Percentiles rank a stretch among this genome's conserved stretches.
Evolutionary conservation across 2,113 vertebrate species (phyloP).

Genomic region (Seriola dumerili): DNA sequence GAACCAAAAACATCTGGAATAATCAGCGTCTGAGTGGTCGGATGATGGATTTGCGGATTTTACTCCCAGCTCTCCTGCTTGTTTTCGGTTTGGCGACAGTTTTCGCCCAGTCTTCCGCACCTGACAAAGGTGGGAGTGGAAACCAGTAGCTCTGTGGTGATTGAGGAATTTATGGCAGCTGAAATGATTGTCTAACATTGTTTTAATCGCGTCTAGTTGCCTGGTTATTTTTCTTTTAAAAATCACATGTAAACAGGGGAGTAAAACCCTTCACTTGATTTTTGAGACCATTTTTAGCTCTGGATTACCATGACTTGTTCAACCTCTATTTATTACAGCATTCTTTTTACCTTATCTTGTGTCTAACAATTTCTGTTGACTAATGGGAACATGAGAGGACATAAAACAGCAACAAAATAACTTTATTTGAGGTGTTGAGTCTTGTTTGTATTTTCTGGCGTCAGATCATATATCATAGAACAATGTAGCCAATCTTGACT

Average conservation of each 20-base stretch:
- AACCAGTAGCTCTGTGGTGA: neutral
- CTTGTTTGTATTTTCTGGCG: neutral
- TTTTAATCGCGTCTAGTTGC: neutral
- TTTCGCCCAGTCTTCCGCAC: slow-evolving; percentile 57
- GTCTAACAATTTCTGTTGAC: neutral
- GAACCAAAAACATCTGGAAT: neutral
- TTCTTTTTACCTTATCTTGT: neutral
- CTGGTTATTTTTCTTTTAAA: neutral
- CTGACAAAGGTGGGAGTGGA: slow-evolving; percentile 59
- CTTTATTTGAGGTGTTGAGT: neutral
- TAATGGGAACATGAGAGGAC: neutral
- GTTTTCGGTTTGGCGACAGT: slow-evolving; percentile 63
- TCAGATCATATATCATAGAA: neutral
- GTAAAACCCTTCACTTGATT: neutral
- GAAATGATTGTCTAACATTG: neutral
- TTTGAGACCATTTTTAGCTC: neutral
- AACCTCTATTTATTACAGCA: neutral
- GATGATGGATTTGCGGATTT: slow-evolving; percentile 68
- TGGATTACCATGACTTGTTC: neutral
- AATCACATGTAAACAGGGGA: neutral
- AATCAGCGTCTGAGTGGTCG: neutral
- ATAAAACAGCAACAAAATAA: neutral
- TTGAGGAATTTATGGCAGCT: neutral
- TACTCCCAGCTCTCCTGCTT: slow-evolving; percentile 66
- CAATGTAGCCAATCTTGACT: neutral